phyloP scores from a whole-genome alignment of 2,888 invertebrate genomes.

The Trissolcus brochymenae region DNA sequence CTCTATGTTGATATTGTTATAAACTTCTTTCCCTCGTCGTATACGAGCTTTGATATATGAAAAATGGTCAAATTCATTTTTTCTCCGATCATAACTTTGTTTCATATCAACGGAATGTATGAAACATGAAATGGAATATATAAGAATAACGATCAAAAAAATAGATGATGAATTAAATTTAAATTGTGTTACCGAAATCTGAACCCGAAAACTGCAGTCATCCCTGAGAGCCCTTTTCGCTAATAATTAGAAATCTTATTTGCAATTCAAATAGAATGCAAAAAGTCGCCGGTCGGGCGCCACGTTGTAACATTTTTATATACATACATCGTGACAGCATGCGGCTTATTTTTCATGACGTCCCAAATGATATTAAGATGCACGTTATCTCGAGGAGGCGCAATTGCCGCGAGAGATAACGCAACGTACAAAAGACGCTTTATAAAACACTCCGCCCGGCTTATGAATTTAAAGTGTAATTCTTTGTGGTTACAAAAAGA shows the following conservation, averaged over 20 bases:
- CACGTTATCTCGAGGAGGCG: constrained; percentile 45
- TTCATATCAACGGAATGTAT: background rate
- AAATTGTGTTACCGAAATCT: constrained; percentile 16
- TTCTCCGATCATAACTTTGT: background rate
- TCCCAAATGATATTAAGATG: constrained; percentile 53
- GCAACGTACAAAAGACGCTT: constrained; percentile 49
- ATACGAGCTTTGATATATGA: background rate
- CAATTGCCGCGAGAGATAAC: constrained; percentile 52
- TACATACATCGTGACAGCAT: constrained; percentile 20
- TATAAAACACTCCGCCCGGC: constrained; percentile 31
- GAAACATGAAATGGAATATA: background rate
- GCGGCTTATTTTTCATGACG: constrained; percentile 55
- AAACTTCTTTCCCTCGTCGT: constrained; percentile 4
- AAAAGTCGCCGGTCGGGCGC: constrained; percentile 51
- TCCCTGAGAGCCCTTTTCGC: constrained; percentile 32
- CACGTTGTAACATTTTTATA: constrained; percentile 40
- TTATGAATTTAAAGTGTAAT: constrained; percentile 54
- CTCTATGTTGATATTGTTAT: constrained; percentile 17
- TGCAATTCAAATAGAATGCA: constrained; percentile 53
- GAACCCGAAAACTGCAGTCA: constrained; percentile 31
- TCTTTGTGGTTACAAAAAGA: constrained; percentile 40
- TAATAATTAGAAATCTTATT: constrained; percentile 42
- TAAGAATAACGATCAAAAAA: background rate
- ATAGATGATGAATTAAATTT: background rate
- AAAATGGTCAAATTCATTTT: constrained; percentile 3